Base-by-base conservation (phyloP, 2,797 vertebrate species). In the Clangula hyemalis region DNA sequence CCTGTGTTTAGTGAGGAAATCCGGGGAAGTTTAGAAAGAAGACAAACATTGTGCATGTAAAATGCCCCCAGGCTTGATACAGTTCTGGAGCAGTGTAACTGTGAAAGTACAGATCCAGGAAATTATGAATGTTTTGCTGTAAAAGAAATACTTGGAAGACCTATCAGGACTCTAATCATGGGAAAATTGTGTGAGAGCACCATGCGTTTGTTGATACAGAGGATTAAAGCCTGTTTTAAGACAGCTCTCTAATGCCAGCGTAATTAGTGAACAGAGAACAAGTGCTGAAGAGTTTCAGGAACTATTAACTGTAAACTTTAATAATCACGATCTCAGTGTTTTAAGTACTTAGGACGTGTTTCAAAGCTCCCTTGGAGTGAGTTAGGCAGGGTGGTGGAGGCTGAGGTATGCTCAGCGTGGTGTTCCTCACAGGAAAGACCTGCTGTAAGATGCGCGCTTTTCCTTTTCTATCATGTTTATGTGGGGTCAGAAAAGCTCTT, bases 201-300 rank as follows among this genome's bases (percentile, higher is more conserved):
- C 22, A 5, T 0, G 0, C 41, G 22, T 24, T 36, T 89, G 74
- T 58, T 25, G 30, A n/a, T 62, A 17, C 3, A 62, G 57, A 68
- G 57, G 32, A 82, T 81, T 68, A 38, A 83, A 65, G 38, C 30
- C 51, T 10, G 34, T 32, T 65, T 86, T 61, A 87, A 58, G 79
- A 62, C 27, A 81, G 11, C 20, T 14, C 66, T 72, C 58, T 43
- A 22, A 28, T 24, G 36, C 30, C 27, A 54, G n/a, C 11, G 3
- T 2, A 27, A 43, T 25, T 51, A 39, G 57, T 21, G 43, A 64
- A 49, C 39, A 74, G 87, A 87, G 39, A 53, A 8, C 0, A 7
- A 71, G 27, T 6, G 10, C 5, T 16, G 5, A 60, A 61, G 64
- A n/a, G 30, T 36, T 75, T 32, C 56, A 53, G 72, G 68, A 90